Base-by-base conservation (phyloP, 2,888 invertebrate species). In the Trachelus stipa region DNA sequence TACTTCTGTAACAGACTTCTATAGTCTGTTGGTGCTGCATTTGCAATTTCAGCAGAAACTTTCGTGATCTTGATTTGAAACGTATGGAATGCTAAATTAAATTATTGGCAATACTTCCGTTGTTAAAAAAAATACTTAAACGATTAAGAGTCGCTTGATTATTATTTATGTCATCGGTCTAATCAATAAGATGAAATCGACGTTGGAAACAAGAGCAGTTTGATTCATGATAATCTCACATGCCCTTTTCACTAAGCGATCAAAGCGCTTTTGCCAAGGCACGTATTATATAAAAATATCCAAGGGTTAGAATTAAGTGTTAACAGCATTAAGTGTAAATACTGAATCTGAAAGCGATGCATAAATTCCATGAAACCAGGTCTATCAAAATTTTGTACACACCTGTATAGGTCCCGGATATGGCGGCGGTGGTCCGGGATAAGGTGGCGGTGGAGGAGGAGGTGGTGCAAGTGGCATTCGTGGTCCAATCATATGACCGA, bases 381-480 rank as follows among this genome's bases (percentile, higher is more conserved):
- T 82, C 80, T 76, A 79, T 79, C 12, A 79, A 15, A 74, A 31
- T 31, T 74, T 37, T 73, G 71, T 76, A 88, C 89, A 81, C 86
- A 92, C 92, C 89, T 91, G 92, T 83, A 91, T 91, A 12, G 93
- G 94, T 83, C 94, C 94, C 35, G 95, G 95, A 88, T 94, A 95
- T 1, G 94, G 94, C n/a, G 94, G 95, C 30, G 95, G 94, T 11
- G 95, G 95, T 74, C 95, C 95, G 34, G 95, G 94, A 91, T 95
- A 94, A 79, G 95, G 95, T 40, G 96, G 96, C 77, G 96, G 96
- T 4, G 96, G 96, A 37, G 95, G 95, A 12, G 95, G 94, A 0
- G 93, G 92, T 35, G 92, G 91, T 9, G 90, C 90, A 40, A 91
- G 84, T 4, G 91, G 90, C 90, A 92, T 90, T 81, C 92, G 88